Base-by-base conservation (phyloP, 2,113 vertebrate genomes). In the Rhodinocichla rosea region DNA sequence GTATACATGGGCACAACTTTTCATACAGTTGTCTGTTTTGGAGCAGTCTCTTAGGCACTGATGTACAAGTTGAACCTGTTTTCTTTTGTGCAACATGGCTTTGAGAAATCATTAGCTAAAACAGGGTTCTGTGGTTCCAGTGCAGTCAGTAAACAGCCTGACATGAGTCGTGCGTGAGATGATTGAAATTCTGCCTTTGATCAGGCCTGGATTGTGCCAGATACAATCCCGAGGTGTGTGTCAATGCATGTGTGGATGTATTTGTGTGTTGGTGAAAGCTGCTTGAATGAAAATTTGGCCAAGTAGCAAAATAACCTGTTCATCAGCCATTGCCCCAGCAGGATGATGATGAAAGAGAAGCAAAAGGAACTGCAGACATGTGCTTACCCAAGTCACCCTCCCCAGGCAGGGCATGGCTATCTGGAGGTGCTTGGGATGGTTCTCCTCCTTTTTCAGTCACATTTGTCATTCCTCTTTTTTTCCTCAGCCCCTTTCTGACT, bases 1-100 rank as follows among this genome's bases (percentile, higher is more conserved):
- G 90, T 90, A 95, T 96, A 96, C 93, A 95, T 96, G 92, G 93
- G 93, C 94, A 96, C 93, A 95, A 92, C 93, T 97, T 86, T 95
- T 89, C 89, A 7, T 96, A 30, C 95, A 95, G 92, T 96, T 96
- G 94, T 95, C 96, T 94, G 55, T 91, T 96, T 96, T 96, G 95
- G 95, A 96, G 94, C 90, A 59, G 79, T 93, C 93, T 94, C 90
- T 75, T 82, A 94, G 93, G 90, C 92, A 27, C 77, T 81, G 83
- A 87, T 96, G 71, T 94, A 93, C 90, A 21, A 94, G 93, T 91
- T 89, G 89, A 94, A 93, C 89, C 90, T 95, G 90, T 92, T 95
- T 92, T 74, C 91, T 90, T 94, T 94, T 76, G 87, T 92, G 92
- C 86, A 89, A 42, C 80, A 78, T 96, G 94, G 74, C 73, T 92